Percentiles rank a stretch among this genome's conserved stretches.
Evolutionary conservation across 2,113 vertebrate species (phyloP).

Genomic region (Ivindomyrus marchei): DNA sequence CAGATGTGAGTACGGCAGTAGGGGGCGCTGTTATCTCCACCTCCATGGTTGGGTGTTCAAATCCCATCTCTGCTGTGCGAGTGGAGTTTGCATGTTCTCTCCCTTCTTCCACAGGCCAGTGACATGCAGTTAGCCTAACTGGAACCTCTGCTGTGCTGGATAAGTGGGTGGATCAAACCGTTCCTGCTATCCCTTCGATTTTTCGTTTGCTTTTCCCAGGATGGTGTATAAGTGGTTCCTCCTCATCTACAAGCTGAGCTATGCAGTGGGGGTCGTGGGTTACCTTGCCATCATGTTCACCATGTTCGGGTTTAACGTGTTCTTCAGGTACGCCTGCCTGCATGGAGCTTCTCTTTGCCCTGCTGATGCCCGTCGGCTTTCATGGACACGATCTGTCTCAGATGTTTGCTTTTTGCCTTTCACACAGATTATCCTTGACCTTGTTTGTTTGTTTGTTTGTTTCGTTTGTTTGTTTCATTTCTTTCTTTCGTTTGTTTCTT

Average conservation of each 20-base stretch:
- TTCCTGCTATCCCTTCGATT: background rate
- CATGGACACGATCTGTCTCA: background rate
- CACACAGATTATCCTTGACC: background rate
- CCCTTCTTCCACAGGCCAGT: background rate
- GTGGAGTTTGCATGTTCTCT: background rate
- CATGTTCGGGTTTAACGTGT: constrained; percentile 65
- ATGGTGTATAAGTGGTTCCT: constrained; percentile 72
- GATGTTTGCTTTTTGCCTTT: background rate
- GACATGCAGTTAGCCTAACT: background rate
- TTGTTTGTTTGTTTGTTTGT: background rate
- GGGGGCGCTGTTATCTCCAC: background rate
- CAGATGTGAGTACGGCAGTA: background rate
- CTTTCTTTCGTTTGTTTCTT: background rate
- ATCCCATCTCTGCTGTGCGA: background rate
- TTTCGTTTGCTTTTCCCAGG: constrained; percentile 33
- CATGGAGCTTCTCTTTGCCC: background rate
- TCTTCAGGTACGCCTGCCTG: constrained; percentile 54
- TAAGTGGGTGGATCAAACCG: background rate
- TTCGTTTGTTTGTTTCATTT: background rate
- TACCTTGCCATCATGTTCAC: constrained; percentile 68
- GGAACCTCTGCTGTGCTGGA: background rate
- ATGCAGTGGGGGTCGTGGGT: constrained; percentile 51
- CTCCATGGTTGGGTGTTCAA: background rate
- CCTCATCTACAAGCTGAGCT: constrained; percentile 66
- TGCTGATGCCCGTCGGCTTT: background rate